These are phyloP conservation scores for Brachionus manjavacas DNA, from an alignment of 1,140 invertebrate genomes.

Conservation along the genomic window DNA sequence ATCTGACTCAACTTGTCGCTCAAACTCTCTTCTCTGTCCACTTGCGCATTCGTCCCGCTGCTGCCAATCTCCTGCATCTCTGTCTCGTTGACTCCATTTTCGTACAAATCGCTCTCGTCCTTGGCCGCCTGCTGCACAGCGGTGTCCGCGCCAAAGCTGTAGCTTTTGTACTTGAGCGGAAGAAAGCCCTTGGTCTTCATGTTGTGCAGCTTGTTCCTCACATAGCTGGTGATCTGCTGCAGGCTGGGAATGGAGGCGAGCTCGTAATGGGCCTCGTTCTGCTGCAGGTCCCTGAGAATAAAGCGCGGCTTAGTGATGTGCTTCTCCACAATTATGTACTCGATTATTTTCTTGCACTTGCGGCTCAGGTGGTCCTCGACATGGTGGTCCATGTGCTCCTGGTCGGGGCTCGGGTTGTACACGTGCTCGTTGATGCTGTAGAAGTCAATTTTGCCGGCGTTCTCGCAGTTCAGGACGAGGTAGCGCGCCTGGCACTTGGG, in stretches of 20 bases:
- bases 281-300: not conserved
- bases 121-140: not conserved
- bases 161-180: not conserved
- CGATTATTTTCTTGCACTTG: conserved; percentile 30
- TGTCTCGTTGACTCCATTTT: not conserved
- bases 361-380: not conserved
- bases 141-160: not conserved
- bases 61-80: not conserved
- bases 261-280: not conserved
- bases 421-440: conserved; percentile 3
- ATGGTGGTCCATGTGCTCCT: not conserved
- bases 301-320: conserved; percentile 13
- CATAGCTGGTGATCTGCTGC: not conserved
- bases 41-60: not conserved
- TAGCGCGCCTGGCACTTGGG: conserved; percentile 1
- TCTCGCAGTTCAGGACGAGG: not conserved
- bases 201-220: not conserved
- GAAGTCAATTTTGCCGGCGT: conserved; percentile 2
- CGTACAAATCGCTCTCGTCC: not conserved
- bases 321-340: not conserved
- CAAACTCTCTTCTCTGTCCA: not conserved
- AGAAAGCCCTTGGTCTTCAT: not conserved
- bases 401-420: not conserved
- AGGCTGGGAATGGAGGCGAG: not conserved
- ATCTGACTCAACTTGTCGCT: not conserved